phyloP scores from a whole-genome alignment of 2,888 invertebrate genomes.

The Agrypnus murinus region DNA sequence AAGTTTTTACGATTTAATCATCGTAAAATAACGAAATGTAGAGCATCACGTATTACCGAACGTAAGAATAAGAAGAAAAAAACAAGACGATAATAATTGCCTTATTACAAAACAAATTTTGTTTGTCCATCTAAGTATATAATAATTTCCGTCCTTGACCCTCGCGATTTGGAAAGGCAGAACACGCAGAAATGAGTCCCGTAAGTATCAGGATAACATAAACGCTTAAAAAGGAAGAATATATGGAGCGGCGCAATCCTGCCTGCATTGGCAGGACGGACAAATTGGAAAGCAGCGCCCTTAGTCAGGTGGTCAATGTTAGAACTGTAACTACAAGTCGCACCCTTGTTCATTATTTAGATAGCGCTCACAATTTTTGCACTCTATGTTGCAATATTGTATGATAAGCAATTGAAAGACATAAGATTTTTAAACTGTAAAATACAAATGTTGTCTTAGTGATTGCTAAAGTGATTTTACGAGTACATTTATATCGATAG shows the following conservation, averaged over 20 bases:
- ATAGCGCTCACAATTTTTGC: conserved; percentile 16
- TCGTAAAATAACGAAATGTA: too few relatives aligned
- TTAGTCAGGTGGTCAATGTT: conserved; percentile 34
- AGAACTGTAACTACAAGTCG: conserved; percentile 35
- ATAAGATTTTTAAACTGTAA: neutral
- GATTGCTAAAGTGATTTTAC: conserved; percentile 22
- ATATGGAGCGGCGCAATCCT: conserved; percentile 24
- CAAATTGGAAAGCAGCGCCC: conserved; percentile 42
- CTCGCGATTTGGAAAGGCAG: neutral
- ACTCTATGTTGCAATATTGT: conserved; percentile 1
- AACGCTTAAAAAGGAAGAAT: conserved; percentile 21
- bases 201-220: conserved; percentile 40
- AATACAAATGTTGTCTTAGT: conserved; percentile 15
- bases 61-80: too few relatives aligned
- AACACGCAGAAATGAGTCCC: conserved; percentile 36
- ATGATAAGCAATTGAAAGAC: neutral
- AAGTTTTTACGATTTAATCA: too few relatives aligned
- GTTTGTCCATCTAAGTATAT: neutral
- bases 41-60: too few relatives aligned
- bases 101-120: too few relatives aligned
- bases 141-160: conserved; percentile 12
- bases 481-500: neutral
- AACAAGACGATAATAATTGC: too few relatives aligned
- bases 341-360: conserved; percentile 33
- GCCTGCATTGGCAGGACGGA: conserved; percentile 16